Conservation (phyloP, 2,113 vertebrate species). For the Dipodomys merriami region DNA sequence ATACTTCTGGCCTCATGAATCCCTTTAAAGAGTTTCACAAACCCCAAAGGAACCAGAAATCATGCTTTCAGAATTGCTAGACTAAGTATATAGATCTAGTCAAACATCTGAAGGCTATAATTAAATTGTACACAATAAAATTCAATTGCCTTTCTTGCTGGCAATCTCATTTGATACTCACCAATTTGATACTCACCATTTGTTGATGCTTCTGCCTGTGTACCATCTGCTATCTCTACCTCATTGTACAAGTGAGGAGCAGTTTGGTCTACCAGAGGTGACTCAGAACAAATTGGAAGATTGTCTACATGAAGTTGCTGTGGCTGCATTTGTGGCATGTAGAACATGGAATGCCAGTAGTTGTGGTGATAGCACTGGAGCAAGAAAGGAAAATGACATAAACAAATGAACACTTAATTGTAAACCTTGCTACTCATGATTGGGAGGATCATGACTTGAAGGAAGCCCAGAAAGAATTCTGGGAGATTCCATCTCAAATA, state of each 20-base stretch:
- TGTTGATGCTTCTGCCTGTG: constrained; percentile 83
- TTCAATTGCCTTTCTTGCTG: constrained; percentile 39
- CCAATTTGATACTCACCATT: constrained; percentile 86
- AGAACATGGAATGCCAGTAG: constrained; percentile 91
- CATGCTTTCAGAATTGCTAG: constrained; percentile 15
- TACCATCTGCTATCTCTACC: constrained; percentile 76
- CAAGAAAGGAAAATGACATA: constrained; percentile 6
- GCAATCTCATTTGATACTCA: constrained; percentile 77
- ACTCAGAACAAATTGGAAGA: constrained; percentile 88
- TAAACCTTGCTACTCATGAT: too few species aligned
- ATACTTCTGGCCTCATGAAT: constrained; percentile 30
- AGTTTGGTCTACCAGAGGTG: constrained; percentile 82
- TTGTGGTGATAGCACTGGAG: constrained; percentile 93
- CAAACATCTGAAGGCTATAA: constrained; percentile 46
- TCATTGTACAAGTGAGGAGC: constrained; percentile 87
- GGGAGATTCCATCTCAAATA: too few species aligned
- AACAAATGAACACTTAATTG: neutral
- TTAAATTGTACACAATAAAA: constrained; percentile 51
- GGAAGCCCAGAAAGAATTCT: too few species aligned
- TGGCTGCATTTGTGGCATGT: constrained; percentile 86
- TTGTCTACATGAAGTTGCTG: constrained; percentile 82
- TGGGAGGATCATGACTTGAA: too few species aligned
- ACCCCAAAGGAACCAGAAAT: constrained; percentile 1
- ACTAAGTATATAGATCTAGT: constrained; percentile 28
- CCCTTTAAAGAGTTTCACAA: neutral